Evolutionary conservation across 2,888 invertebrate species (phyloP).

Genomic region (Acanthococcus lagerstroemiae): DNA sequence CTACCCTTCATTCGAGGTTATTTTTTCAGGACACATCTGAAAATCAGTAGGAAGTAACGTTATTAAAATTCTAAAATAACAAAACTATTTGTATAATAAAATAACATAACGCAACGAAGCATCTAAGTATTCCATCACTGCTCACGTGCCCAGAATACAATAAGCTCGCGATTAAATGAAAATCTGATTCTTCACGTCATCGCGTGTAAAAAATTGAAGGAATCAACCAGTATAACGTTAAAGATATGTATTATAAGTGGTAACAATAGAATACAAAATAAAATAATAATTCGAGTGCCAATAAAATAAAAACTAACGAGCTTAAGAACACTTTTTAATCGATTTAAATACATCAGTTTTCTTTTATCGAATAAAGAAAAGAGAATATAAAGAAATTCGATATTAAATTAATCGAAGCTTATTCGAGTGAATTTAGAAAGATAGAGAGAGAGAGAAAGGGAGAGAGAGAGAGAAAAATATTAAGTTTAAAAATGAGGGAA

Average conservation of each 20-base stretch:
- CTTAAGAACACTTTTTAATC: slow-evolving; percentile 26
- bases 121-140: too few species aligned
- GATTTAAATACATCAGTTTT: neutral
- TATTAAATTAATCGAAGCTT: slow-evolving; percentile 5
- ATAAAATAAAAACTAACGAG: slow-evolving; percentile 29
- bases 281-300: slow-evolving; percentile 29
- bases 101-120: too few species aligned
- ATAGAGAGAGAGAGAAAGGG: neutral
- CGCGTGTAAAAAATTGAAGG: too few species aligned
- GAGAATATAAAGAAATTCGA: neutral
- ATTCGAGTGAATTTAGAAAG: neutral
- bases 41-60: too few species aligned
- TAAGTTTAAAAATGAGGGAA: neutral
- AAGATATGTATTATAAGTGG: slow-evolving; percentile 31
- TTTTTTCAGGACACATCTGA: too few species aligned
- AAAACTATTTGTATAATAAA: too few species aligned
- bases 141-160: too few species aligned
- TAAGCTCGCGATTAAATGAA: too few species aligned
- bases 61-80: too few species aligned
- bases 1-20: too few species aligned
- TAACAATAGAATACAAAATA: slow-evolving; percentile 24
- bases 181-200: too few species aligned
- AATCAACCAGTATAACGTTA: slow-evolving; percentile 19
- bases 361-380: slow-evolving; percentile 10
- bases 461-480: slow-evolving; percentile 12